Conservation (phyloP, 53 echinoderm and acorn worm genomes). For the Mesocentrotus franciscanus region DNA sequence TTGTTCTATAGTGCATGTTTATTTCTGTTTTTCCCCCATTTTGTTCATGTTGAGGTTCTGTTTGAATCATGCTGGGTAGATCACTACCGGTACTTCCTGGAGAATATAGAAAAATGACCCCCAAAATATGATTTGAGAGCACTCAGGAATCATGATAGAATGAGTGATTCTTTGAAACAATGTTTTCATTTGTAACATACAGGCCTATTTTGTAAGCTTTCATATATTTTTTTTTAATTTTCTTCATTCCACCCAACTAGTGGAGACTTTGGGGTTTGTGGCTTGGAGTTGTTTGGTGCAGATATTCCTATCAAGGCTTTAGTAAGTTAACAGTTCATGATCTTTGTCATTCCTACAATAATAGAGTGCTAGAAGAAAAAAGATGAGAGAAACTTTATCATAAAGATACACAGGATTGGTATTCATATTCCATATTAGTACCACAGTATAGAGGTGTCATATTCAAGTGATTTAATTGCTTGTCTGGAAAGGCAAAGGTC, state of each 20-base stretch:
- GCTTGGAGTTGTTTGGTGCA: constrained; percentile 82
- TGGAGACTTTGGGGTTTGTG: constrained; percentile 88
- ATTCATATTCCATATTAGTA: no score
- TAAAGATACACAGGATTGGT: no score
- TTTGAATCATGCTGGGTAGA: background rate
- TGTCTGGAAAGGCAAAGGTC: no score
- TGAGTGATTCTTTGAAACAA: background rate
- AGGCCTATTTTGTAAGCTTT: background rate
- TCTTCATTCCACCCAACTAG: constrained; percentile 51
- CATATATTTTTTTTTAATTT: background rate
- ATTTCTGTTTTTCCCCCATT: background rate
- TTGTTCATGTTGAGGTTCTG: background rate
- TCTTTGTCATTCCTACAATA: background rate
- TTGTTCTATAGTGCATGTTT: background rate
- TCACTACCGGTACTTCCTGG: no score
- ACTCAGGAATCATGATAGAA: background rate
- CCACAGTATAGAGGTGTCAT: no score
- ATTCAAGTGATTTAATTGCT: no score
- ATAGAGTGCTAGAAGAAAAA: no score
- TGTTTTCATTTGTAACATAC: background rate
- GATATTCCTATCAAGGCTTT: constrained; percentile 87
- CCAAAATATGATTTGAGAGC: no score
- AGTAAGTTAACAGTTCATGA: constrained; percentile 68
- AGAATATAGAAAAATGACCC: no score
- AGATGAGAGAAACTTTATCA: no score